Base-by-base conservation (phyloP, 2,888 invertebrate species). In the Nemapogon koenigi region DNA sequence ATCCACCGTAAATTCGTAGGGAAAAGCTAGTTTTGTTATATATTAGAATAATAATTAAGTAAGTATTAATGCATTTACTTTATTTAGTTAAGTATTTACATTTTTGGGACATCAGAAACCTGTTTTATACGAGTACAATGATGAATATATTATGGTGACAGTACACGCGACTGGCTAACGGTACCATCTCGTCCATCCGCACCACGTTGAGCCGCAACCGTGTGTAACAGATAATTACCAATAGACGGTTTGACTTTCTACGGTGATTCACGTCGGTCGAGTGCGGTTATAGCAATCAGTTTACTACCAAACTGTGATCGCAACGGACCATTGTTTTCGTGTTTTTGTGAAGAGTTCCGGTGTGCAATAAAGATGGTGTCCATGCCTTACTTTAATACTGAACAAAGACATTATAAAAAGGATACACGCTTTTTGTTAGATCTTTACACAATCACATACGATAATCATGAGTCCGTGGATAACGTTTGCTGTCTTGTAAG, bases 371-470 rank as follows among this genome's bases (percentile, higher is more conserved):
- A 62, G 55, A 76, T 76, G 76, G 66, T 71, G 62, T 80, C 81
- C 47, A 61, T 81, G 68, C 79, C 81, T 46, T 81, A 81, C 59
- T 66, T 78, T 57, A 67, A 80, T 51, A 66, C 72, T 42, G 80
- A 81, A 71, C 78, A 86, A 65, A 83, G 90, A 54, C 91, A 91
- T 70, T 92, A 92, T 62, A 92, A 92, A 72, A 91, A 92, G 71
- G 92, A 92, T 59, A 90, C 90, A 31, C 79, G 90, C 50, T 92
- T 90, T 70, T 83, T 92, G 43, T 79, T 87, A 56, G 91, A 92
- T 78, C 82, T 93, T 45, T 92, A 92, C 58, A 92, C 91, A 35
- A 83, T 93, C 52, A 91, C 91, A 36, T 92, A 91, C 60, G 90
- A 90, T 62, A 88, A 89, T 55, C 86, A 89, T 53, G 91, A 91